Evolutionary conservation across 2,888 invertebrate species (phyloP).

Genomic region (Limnephilus marmoratus): DNA sequence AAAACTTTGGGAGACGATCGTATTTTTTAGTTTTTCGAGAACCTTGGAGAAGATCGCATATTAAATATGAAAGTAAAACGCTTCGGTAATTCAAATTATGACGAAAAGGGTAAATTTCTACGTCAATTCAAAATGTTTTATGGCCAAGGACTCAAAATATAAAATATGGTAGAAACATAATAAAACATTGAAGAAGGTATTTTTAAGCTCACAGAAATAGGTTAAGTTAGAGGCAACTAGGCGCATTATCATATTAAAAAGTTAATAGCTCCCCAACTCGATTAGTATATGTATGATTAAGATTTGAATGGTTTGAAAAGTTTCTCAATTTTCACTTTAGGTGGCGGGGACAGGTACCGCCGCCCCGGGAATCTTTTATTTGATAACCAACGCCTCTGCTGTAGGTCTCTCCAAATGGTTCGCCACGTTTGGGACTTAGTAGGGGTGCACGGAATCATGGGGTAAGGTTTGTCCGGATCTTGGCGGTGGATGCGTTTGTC

Average conservation of each 20-base stretch:
- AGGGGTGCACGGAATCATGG: too few relatives aligned
- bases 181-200: too few relatives aligned
- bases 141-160: not conserved
- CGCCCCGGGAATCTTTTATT: too few relatives aligned
- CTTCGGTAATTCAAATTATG: not conserved
- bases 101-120: not conserved
- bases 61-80: not conserved
- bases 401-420: too few relatives aligned
- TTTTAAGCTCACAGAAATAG: not conserved
- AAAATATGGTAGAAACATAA: too few relatives aligned
- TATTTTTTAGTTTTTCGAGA: not conserved
- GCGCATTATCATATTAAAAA: not conserved
- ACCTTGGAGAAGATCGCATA: not conserved
- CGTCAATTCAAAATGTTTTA: not conserved
- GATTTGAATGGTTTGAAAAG: not conserved
- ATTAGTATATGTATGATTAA: not conserved
- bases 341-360: too few relatives aligned
- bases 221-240: not conserved
- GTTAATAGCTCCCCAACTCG: not conserved
- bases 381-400: too few relatives aligned
- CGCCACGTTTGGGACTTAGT: too few relatives aligned
- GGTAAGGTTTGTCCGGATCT: too few relatives aligned
- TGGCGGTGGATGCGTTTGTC: too few relatives aligned
- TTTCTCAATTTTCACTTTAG: too few relatives aligned
- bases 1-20: not conserved